Percentiles rank a stretch among this genome's conserved stretches.
phyloP scores from a whole-genome alignment of 2,888 invertebrate genomes.

The Caenorhabditis sp. region DNA sequence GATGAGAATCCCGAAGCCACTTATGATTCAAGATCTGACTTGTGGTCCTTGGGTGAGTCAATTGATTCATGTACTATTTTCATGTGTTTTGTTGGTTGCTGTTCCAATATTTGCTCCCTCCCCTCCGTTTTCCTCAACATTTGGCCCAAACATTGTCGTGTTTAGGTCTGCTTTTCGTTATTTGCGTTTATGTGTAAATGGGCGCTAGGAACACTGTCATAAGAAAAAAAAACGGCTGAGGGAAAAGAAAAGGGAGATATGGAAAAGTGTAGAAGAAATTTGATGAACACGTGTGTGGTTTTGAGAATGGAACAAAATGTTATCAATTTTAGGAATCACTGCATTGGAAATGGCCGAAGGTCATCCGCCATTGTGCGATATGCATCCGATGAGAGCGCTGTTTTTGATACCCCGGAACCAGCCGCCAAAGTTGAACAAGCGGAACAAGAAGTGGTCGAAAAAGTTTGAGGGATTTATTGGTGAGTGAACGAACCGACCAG shows the following conservation, averaged over 20 bases:
- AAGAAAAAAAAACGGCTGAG: not conserved
- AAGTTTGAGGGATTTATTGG: slow-evolving; percentile 96
- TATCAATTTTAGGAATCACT: slow-evolving; percentile 87
- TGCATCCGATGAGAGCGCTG: slow-evolving; percentile 97
- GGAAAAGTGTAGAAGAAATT: not conserved
- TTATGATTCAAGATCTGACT: slow-evolving; percentile 90
- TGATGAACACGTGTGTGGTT: not conserved
- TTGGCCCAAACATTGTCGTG: slow-evolving; percentile 40
- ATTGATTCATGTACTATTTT: slow-evolving; percentile 24
- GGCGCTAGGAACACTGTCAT: slow-evolving; percentile 26
- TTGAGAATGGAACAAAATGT: slow-evolving; percentile 32
- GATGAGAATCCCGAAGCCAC: slow-evolving; percentile 99
- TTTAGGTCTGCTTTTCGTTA: slow-evolving; percentile 42
- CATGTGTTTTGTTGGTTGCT: slow-evolving; percentile 40
- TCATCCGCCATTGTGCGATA: slow-evolving; percentile 91
- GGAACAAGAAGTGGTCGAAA: slow-evolving; percentile 87
- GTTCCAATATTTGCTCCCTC: slow-evolving; percentile 49
- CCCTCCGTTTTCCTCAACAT: slow-evolving; percentile 10
- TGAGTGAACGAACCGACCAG: slow-evolving; percentile 13
- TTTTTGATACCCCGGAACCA: slow-evolving; percentile 88
- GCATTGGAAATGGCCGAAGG: slow-evolving; percentile 98
- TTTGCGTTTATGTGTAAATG: slow-evolving; percentile 56
- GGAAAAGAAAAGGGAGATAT: not conserved
- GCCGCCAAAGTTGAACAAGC: slow-evolving; percentile 92
- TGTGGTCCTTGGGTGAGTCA: slow-evolving; percentile 85